A percentile compares a stretch with the other conserved stretches of the same genome.
These are phyloP conservation scores for Tachina grossa DNA, from an alignment of 2,888 invertebrate species.

Conservation along the genomic window DNA sequence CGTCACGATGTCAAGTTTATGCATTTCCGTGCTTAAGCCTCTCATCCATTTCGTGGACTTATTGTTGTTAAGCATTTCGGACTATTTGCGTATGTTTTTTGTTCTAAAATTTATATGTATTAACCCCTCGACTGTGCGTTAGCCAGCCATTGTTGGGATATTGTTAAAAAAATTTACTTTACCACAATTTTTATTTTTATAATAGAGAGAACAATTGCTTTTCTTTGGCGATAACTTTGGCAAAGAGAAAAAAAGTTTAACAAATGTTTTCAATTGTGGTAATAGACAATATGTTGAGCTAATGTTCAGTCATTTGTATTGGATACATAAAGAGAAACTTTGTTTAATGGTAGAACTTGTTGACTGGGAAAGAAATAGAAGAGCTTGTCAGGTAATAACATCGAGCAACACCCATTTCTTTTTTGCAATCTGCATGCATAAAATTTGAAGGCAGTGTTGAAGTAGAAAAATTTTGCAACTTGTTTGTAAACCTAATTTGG, in stretches of 20 bases:
- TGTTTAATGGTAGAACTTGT: slow-evolving; percentile 51
- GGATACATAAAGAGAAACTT: slow-evolving; percentile 37
- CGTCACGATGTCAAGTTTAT: slow-evolving; percentile 63
- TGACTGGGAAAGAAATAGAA: background rate
- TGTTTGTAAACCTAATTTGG: too few species aligned
- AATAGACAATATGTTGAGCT: slow-evolving; percentile 62
- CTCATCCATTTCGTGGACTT: slow-evolving; percentile 64
- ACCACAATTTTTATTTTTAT: slow-evolving; percentile 60
- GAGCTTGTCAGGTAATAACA: background rate
- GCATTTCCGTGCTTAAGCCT: slow-evolving; percentile 56
- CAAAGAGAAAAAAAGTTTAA: background rate
- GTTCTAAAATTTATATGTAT: slow-evolving; percentile 31
- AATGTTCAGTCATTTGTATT: slow-evolving; percentile 49
- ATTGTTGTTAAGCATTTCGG: slow-evolving; percentile 40
- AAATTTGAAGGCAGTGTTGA: too few species aligned
- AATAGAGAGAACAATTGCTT: background rate
- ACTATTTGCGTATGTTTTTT: background rate
- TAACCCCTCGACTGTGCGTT: slow-evolving; percentile 11
- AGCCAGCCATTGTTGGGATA: slow-evolving; percentile 38
- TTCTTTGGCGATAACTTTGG: background rate
- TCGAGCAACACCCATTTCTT: too few species aligned
- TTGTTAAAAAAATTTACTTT: slow-evolving; percentile 39
- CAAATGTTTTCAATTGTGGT: slow-evolving; percentile 46
- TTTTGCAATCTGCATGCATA: too few species aligned
- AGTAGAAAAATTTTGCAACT: too few species aligned